These are phyloP conservation scores for Diorhabda carinulata DNA, from an alignment of 1,140 invertebrate species.

Conservation along the genomic window DNA sequence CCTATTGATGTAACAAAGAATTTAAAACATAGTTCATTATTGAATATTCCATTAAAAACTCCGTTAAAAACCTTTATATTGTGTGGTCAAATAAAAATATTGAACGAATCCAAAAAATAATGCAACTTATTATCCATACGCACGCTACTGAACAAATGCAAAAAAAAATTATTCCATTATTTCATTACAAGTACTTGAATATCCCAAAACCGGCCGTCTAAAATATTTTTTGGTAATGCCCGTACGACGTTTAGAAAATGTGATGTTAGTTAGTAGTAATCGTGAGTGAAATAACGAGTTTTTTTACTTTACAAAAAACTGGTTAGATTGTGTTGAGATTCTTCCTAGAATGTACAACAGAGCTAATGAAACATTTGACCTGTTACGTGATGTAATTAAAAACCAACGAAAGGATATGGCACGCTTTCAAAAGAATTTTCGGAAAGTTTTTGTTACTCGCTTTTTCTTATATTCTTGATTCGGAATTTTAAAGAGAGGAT, in stretches of 20 bases:
- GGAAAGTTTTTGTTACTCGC: neutral
- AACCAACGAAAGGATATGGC: neutral
- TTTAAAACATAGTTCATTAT: too few species aligned
- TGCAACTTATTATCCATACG: neutral
- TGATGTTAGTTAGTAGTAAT: neutral
- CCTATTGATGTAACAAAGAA: too few species aligned
- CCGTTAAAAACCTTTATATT: too few species aligned
- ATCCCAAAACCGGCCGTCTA: neutral
- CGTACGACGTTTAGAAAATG: neutral
- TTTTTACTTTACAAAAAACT: neutral
- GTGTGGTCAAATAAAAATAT: too few species aligned
- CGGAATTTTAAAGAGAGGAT: too few species aligned
- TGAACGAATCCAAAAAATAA: too few species aligned
- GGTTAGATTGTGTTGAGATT: neutral
- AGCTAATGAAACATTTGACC: neutral
- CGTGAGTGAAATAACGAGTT: neutral
- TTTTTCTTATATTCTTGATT: neutral
- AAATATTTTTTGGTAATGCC: neutral
- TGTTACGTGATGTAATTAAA: slow-evolving; percentile 1
- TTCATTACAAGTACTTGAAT: neutral
- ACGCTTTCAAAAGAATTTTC: neutral
- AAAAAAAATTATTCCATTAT: neutral
- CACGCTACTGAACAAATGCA: neutral
- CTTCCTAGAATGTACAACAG: slow-evolving; percentile 2
- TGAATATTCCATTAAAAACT: too few species aligned